These are phyloP conservation scores for Sphaerodactylus townsendi DNA, from an alignment of 2,113 vertebrate species.

Conservation along the genomic window DNA sequence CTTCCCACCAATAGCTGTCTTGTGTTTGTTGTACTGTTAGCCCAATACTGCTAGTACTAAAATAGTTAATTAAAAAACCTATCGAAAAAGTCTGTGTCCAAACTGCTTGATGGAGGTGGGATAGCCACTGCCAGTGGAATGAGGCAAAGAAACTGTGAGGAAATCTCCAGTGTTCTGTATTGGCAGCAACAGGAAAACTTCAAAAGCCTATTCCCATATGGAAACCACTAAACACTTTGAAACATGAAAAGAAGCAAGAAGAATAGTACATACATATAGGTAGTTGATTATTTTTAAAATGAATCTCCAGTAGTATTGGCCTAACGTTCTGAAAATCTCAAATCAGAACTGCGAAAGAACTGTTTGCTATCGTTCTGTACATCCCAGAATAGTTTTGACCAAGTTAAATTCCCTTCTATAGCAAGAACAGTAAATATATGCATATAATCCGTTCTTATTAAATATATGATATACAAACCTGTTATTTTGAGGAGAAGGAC, in stretches of 20 bases:
- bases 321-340: neutral
- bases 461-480: slow-evolving; percentile 42
- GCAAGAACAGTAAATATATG: neutral
- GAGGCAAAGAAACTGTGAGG: no score
- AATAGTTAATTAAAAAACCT: no score
- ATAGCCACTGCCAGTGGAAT: no score
- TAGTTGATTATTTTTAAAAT: neutral
- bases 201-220: no score
- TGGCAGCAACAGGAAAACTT: no score
- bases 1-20: no score
- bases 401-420: neutral
- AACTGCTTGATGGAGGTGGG: no score
- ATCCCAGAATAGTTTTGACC: neutral
- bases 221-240: neutral
- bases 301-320: neutral
- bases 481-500: slow-evolving; percentile 66
- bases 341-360: neutral
- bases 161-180: no score
- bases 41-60: no score
- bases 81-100: no score
- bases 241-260: neutral
- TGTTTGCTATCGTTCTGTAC: neutral
- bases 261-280: neutral
- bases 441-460: neutral
- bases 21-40: no score